Percentiles rank a stretch among this genome's conserved stretches.
Conservation (phyloP, 2,113 vertebrate genomes). For the Corvus hawaiiensis region DNA sequence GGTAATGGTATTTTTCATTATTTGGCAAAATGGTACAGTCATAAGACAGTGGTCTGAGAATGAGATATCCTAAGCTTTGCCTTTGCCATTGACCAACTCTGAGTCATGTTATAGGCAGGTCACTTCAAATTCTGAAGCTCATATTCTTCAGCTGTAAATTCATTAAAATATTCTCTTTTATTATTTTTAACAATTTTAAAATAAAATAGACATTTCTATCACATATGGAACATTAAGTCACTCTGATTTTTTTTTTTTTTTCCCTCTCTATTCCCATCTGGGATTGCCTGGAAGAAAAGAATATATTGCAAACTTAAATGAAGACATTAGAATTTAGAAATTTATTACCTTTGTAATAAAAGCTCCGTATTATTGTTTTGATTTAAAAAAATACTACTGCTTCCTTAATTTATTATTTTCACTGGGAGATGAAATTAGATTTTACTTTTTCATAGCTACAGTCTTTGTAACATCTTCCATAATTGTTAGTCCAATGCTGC, state of each 20-base stretch:
- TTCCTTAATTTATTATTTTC: background rate
- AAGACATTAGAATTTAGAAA: background rate
- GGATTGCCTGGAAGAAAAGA: background rate
- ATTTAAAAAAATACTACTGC: background rate
- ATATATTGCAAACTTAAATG: background rate
- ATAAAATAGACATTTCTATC: background rate
- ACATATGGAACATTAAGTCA: background rate
- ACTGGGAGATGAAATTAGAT: background rate
- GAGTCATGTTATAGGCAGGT: background rate
- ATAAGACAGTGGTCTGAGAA: background rate
- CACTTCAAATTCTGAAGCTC: background rate
- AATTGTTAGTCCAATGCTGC: background rate
- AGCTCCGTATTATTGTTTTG: background rate
- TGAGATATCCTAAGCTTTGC: background rate
- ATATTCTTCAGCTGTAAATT: background rate
- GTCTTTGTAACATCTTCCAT: background rate
- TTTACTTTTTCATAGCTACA: background rate
- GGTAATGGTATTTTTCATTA: background rate
- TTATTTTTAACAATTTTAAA: background rate
- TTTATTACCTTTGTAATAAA: background rate
- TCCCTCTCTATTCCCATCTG: background rate
- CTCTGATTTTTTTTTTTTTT: background rate
- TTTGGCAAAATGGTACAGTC: background rate
- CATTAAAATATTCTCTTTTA: background rate
- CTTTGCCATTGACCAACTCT: background rate